phyloP scores from a whole-genome alignment of 2,888 invertebrate species.

The Pyrocoelia pectoralis region DNA sequence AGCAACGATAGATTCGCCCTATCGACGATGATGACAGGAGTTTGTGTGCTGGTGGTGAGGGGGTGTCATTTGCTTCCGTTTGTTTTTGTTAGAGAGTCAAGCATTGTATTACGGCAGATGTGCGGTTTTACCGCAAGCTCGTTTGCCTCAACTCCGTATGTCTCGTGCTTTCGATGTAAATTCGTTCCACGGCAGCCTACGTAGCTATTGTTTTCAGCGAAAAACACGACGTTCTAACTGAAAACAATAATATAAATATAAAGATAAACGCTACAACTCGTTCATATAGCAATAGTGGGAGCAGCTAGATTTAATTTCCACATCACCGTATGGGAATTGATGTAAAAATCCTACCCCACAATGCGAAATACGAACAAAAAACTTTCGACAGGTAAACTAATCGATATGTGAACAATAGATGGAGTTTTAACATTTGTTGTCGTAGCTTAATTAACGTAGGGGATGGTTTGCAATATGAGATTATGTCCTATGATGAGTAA shows the following conservation, averaged over 20 bases:
- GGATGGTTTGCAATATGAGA: not conserved
- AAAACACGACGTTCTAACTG: conserved; percentile 24
- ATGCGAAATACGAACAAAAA: not conserved
- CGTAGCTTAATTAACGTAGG: not conserved
- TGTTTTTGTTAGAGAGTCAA: conserved; percentile 24
- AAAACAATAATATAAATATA: conserved; percentile 27
- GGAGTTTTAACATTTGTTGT: not conserved
- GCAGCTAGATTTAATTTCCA: conserved; percentile 19
- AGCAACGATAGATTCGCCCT: conserved; percentile 26
- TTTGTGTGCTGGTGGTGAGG: conserved; percentile 19
- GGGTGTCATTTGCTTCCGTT: conserved; percentile 32
- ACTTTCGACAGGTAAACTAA: not conserved
- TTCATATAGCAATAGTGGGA: not conserved
- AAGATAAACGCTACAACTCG: conserved; percentile 13
- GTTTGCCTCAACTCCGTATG: conserved; percentile 19
- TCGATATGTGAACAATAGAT: not conserved
- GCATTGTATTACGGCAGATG: conserved; percentile 29
- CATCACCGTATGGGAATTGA: not conserved
- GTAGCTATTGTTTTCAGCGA: conserved; percentile 27
- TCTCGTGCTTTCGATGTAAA: conserved; percentile 30
- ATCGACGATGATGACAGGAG: conserved; percentile 17
- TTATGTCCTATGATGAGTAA: not conserved
- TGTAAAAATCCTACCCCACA: not conserved
- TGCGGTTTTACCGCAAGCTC: conserved; percentile 30
- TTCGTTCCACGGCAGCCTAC: conserved; percentile 30